Evolutionary conservation across 2,888 invertebrate species (phyloP).

Genomic region (Cheilosia vernalis): DNA sequence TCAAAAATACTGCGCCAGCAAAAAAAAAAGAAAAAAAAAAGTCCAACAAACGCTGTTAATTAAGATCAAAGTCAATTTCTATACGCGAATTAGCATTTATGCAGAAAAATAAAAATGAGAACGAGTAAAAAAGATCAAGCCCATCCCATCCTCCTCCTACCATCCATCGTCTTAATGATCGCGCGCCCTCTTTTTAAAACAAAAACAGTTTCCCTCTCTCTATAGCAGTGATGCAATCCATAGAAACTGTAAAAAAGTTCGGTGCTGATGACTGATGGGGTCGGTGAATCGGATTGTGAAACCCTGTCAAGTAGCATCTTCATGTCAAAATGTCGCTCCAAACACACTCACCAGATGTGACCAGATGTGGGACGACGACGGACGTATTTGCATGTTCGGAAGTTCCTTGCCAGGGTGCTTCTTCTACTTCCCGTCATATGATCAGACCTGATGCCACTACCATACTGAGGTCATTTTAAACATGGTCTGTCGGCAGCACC

Average conservation of each 20-base stretch:
- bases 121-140: slow-evolving; percentile 14
- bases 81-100: slow-evolving; percentile 34
- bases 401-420: slow-evolving; percentile 13
- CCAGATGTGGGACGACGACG: neutral
- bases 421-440: slow-evolving; percentile 21
- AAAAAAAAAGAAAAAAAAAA: no score
- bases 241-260: neutral
- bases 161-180: slow-evolving; percentile 31
- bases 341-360: slow-evolving; percentile 5
- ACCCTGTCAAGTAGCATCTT: slow-evolving; percentile 17
- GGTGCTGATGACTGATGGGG: neutral
- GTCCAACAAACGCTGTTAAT: slow-evolving; percentile 48
- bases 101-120: slow-evolving; percentile 14
- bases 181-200: slow-evolving; percentile 16
- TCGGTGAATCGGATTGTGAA: neutral
- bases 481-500: neutral
- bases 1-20: slow-evolving; percentile 15
- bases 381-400: neutral
- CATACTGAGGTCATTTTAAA: neutral
- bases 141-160: slow-evolving; percentile 23
- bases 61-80: slow-evolving; percentile 68
- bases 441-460: neutral
- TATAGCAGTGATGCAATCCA: neutral
- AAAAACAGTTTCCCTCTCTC: neutral
- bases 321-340: slow-evolving; percentile 15